phyloP scores from a whole-genome alignment of 2,113 vertebrate species.

The Dendrocopos noguchii region DNA sequence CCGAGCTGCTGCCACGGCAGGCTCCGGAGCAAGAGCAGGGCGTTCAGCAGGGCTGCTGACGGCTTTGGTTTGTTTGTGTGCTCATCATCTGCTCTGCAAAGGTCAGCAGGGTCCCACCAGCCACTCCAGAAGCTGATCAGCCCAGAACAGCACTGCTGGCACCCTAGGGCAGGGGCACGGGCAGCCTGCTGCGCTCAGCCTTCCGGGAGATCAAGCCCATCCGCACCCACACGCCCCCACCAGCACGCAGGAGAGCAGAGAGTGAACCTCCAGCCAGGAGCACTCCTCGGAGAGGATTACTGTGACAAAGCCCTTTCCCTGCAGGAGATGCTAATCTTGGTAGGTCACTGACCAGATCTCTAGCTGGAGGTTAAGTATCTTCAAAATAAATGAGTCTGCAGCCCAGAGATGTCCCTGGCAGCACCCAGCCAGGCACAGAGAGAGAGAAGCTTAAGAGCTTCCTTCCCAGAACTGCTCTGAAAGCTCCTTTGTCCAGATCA shows the following conservation, averaged over 20 bases:
- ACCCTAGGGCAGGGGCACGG: accelerated
- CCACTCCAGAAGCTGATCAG: background rate
- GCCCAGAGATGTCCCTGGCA: background rate
- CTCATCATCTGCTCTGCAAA: background rate
- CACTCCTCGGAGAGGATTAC: background rate
- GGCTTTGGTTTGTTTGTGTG: accelerated
- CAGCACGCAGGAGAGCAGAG: accelerated
- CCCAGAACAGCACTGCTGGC: background rate
- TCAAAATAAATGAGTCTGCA: background rate
- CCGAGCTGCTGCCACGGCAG: background rate
- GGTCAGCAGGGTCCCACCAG: background rate
- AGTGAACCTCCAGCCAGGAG: background rate
- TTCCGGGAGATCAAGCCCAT: background rate
- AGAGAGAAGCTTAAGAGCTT: background rate
- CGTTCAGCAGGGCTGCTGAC: background rate
- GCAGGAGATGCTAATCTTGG: slow-evolving; percentile 12
- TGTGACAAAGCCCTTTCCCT: background rate
- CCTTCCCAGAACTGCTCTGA: accelerated
- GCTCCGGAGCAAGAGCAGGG: background rate
- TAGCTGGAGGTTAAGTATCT: background rate
- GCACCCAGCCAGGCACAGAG: background rate
- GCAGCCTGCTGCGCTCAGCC: background rate
- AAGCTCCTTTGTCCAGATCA: background rate
- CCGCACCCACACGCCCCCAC: background rate
- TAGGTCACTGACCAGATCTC: background rate